Base-by-base conservation (phyloP, 2,113 vertebrate species). In the Pachypanchax playfairii region DNA sequence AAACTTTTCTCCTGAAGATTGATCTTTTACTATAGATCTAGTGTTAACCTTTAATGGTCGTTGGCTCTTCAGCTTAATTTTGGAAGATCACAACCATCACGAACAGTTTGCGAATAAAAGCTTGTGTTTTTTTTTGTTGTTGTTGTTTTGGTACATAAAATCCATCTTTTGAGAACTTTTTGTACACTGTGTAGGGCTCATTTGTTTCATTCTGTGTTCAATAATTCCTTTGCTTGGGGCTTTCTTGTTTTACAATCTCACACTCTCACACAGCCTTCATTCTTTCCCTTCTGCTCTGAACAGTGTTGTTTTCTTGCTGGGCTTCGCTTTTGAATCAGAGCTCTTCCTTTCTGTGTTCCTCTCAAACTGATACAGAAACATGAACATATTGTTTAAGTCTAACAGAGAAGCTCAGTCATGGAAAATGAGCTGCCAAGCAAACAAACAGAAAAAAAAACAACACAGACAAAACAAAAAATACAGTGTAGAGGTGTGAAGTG, bases 331-430 rank as follows among this genome's bases (percentile, higher is more conserved):
- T 31, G 36, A 47, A 49, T 66, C 33, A 8, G 18, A 15, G 38
- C 2, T 43, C 1, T 10, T 4, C 56, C 29, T 41, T 3, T 56
- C 55, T 52, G 22, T 24, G 11, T 6, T 57, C 53, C 35, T 58
- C 31, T 42, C 29, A 14, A 28, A 60, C 46, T 20, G 29, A 43
- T 33, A 38, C 28, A 57, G 15, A 39, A 46, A 54, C 25, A 35
- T n/a, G n/a, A 47, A 51, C 21, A 31, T 18, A 46, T 42, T 64
- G 17, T 52, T 35, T 55, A 31, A 46, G 51, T 62, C 65, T 70
- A 46, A 57, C 14, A 12, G 33, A 53, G n/a, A 15, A 26, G 41
- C 6, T 52, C 3, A 7, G 18, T 26, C 24, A 24, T 13, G 38
- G 22, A 28, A 52, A 60, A 52, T 7, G 11, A 17, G 8, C 14